Evolutionary conservation across 2,113 vertebrate species (phyloP).

Genomic region (Ptilonorhynchus violaceus): DNA sequence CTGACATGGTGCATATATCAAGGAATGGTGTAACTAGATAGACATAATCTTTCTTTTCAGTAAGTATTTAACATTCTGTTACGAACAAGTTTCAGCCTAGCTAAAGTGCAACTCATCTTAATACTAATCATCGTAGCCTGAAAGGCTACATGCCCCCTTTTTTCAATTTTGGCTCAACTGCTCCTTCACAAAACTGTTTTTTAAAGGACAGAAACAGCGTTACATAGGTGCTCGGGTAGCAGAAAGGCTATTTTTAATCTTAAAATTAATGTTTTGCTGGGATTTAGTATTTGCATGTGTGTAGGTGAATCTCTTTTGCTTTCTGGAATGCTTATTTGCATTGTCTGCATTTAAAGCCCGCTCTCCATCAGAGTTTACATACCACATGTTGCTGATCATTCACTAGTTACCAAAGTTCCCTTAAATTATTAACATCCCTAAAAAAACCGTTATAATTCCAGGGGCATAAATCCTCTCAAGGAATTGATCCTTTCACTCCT

Average conservation of each 20-base stretch:
- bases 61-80: slow-evolving; percentile 95
- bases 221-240: not conserved
- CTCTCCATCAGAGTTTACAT: not conserved
- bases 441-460: not conserved
- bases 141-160: slow-evolving; percentile 61
- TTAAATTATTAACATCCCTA: not conserved
- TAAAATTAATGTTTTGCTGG: not conserved
- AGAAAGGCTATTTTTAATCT: slow-evolving; percentile 1
- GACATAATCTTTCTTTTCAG: slow-evolving; percentile 93
- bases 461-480: not conserved
- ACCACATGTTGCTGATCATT: slow-evolving; percentile 52
- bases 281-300: not conserved
- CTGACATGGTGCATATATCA: slow-evolving; percentile 98
- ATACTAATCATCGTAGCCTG: slow-evolving; percentile 70
- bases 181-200: slow-evolving; percentile 65
- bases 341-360: not conserved
- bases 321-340: slow-evolving; percentile 1
- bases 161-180: slow-evolving; percentile 65
- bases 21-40: slow-evolving; percentile 93
- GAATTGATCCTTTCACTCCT: slow-evolving; percentile 20
- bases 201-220: slow-evolving; percentile 48
- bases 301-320: not conserved
- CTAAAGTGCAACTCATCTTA: slow-evolving; percentile 79
- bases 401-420: not conserved
- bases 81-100: slow-evolving; percentile 86